Conservation (phyloP, 1,140 invertebrate genomes). For the Palaemon carinicauda region DNA sequence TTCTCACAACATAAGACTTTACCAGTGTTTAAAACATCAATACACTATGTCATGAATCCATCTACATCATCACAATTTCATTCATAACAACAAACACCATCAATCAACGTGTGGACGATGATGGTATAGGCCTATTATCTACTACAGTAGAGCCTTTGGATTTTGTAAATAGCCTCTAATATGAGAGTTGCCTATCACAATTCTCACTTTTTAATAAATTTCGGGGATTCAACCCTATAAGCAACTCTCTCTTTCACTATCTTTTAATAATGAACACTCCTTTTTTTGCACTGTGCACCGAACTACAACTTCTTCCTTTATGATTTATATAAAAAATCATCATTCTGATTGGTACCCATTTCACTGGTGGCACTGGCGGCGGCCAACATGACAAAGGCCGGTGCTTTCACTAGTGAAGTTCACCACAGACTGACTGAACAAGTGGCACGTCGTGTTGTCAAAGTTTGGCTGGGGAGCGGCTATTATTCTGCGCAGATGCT, state of each 20-base stretch:
- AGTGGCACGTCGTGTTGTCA: slow-evolving; percentile 55
- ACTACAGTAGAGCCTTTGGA: too few relatives aligned
- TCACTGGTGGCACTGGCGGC: slow-evolving; percentile 35
- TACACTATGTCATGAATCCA: too few relatives aligned
- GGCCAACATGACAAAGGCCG: slow-evolving; percentile 41
- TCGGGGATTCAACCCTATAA: neutral
- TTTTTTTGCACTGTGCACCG: slow-evolving; percentile 48
- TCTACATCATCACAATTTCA: too few relatives aligned
- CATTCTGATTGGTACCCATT: slow-evolving; percentile 32
- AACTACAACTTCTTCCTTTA: slow-evolving; percentile 25
- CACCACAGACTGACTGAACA: slow-evolving; percentile 54
- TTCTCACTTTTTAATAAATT: too few relatives aligned
- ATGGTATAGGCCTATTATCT: too few relatives aligned
- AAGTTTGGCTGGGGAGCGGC: slow-evolving; percentile 43
- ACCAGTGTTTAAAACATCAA: too few relatives aligned
- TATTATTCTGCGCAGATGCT: slow-evolving; percentile 24
- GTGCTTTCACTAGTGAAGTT: slow-evolving; percentile 46
- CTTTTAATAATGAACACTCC: slow-evolving; percentile 44
- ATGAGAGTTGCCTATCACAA: too few relatives aligned
- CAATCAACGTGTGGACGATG: too few relatives aligned
- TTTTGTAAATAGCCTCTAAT: too few relatives aligned
- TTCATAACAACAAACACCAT: too few relatives aligned
- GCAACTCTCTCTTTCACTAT: slow-evolving; percentile 34
- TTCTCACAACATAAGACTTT: too few relatives aligned
- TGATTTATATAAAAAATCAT: slow-evolving; percentile 40